A percentile compares a stretch with the other conserved stretches of the same genome.
These are phyloP conservation scores for Solea senegalensis DNA, from an alignment of 2,113 vertebrate species.

Conservation along the genomic window DNA sequence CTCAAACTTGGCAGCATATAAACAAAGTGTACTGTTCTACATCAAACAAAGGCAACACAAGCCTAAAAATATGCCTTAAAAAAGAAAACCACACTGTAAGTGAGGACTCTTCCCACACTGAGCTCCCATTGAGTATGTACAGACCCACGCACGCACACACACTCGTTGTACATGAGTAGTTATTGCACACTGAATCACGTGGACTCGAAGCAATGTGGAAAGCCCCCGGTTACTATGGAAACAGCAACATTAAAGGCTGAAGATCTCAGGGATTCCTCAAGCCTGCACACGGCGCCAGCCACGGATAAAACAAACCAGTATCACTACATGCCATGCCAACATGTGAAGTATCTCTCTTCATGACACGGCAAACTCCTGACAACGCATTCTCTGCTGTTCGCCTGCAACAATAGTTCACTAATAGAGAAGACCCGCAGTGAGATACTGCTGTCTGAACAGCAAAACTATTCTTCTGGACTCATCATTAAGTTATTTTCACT, in stretches of 20 bases:
- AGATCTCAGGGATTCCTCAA: conserved; percentile 74
- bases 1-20: conserved; percentile 22
- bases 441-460: background rate
- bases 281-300: conserved; percentile 38
- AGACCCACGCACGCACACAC: conserved; percentile 16
- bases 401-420: background rate
- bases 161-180: conserved; percentile 32
- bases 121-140: background rate
- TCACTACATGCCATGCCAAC: conserved; percentile 13
- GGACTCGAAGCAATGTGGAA: conserved; percentile 50
- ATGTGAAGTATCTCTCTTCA: conserved; percentile 7
- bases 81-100: background rate
- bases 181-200: conserved; percentile 15
- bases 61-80: background rate
- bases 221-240: conserved; percentile 67
- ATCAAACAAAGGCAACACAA: conserved; percentile 4
- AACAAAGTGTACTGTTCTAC: background rate
- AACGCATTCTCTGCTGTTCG: conserved; percentile 9
- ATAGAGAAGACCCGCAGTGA: background rate
- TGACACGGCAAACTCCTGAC: conserved; percentile 17
- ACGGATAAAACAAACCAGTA: conserved; percentile 19
- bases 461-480: too few species aligned
- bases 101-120: conserved; percentile 20
- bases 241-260: conserved; percentile 63
- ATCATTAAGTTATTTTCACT: too few species aligned